Evolutionary conservation across 2,113 vertebrate genomes (phyloP), one percentile per base, ranked within the genome.

Genomic region (Psephotus haematonotus): DNA sequence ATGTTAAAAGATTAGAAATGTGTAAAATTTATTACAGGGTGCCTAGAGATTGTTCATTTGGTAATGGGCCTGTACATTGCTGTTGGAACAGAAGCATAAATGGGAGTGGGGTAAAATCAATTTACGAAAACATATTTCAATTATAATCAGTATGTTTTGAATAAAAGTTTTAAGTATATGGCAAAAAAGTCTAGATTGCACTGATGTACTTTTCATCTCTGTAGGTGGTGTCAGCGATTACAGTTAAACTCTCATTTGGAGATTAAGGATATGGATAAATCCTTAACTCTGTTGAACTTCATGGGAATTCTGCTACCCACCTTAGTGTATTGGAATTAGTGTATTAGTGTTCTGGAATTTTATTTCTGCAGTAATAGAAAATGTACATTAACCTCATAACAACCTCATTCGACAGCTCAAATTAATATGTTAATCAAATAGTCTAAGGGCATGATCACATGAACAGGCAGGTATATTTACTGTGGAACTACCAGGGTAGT

Each of bases 21-120:
- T 53, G 23, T 69, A 72, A 75, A 93, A 96, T 94, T 95, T 94
- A 93, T 96, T 88, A 92, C 69, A 82, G 41, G 8, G 14, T 84
- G 72, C 37, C 63, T 84, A 79, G 69, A 89, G 63, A 71, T 68
- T 82, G 72, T 39, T 91, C 76, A 91, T 95, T 91, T 84, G 78
- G 44, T 82, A 95, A 95, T 88, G 69, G 24, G 44, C 72, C 88
- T 67, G 31, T 53, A 67, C 41, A 65, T 46, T 46, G 78, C 44
- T 82, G 71, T 37, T 4, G 46, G 88, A 96, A 83, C 23, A 86
- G 37, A 86, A 17, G 25, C 53, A 86, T 88, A 84, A 86, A 60
- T 35, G 55, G 44, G 47, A 75, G 60, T 67, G 33, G 47, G 33
- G 27, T 50, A 90, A 77, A 90, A 83, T 81, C 59, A 59, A 70